Evolutionary conservation across 2,888 invertebrate species (phyloP).

Genomic region (Hololepta plana): DNA sequence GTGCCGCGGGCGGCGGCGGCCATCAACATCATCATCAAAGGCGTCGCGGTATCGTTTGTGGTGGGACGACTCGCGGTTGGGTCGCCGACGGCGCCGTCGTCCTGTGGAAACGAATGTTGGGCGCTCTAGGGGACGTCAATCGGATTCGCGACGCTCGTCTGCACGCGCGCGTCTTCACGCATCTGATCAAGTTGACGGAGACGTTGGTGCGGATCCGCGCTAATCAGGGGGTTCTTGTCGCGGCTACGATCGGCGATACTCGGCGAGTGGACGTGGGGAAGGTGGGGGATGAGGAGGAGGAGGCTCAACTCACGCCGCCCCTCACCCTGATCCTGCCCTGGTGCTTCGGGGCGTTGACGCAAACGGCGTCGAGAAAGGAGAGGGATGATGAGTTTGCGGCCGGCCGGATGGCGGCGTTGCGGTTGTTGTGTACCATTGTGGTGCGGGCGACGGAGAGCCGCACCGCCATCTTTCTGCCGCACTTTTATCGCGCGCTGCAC

Average conservation of each 20-base stretch:
- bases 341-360: constrained; percentile 80
- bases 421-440: constrained; percentile 74
- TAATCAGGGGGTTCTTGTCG: constrained; percentile 59
- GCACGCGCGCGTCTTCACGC: constrained; percentile 75
- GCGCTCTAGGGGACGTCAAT: constrained; percentile 80
- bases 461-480: constrained; percentile 53
- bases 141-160: constrained; percentile 60
- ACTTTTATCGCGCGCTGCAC: constrained; percentile 79
- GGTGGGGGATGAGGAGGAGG: too few relatives aligned
- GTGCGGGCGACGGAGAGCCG: constrained; percentile 60
- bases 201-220: constrained; percentile 65
- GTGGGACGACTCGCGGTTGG: constrained; percentile 79
- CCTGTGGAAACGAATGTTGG: constrained; percentile 89
- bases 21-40: constrained; percentile 15
- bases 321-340: constrained; percentile 79
- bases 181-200: constrained; percentile 75
- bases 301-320: constrained; percentile 65
- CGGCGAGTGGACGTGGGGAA: too few relatives aligned
- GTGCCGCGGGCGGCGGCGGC: constrained; percentile 17
- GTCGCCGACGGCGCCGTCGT: constrained; percentile 89
- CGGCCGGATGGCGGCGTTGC: constrained; percentile 75
- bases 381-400: too few relatives aligned
- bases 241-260: constrained; percentile 55
- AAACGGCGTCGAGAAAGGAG: constrained; percentile 48
- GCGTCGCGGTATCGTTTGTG: constrained; percentile 56